A percentile compares a stretch with the other conserved stretches of the same genome.
Evolutionary conservation across 2,888 invertebrate species (phyloP).

Genomic region (Tribolium freemani): DNA sequence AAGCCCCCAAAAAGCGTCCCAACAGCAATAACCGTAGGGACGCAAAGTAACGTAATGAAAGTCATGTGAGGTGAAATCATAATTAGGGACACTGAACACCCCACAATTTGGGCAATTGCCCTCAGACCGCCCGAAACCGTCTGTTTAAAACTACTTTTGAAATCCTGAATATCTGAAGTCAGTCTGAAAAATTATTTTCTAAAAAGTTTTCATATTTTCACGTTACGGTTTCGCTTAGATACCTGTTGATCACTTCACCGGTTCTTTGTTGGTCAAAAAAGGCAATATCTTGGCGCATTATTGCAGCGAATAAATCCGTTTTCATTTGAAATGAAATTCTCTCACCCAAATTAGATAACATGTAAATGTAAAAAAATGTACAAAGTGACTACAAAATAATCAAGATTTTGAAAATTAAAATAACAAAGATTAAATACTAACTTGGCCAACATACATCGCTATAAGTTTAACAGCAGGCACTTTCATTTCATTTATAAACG

Average conservation of each 20-base stretch:
- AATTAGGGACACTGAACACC: constrained; percentile 83
- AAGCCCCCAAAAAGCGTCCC: constrained; percentile 87
- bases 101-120: constrained; percentile 87
- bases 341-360: constrained; percentile 91
- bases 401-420: constrained; percentile 42
- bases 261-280: constrained; percentile 94
- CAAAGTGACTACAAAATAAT: constrained; percentile 76
- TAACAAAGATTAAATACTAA: constrained; percentile 58
- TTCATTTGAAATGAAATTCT: constrained; percentile 86
- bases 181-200: constrained; percentile 71
- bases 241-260: constrained; percentile 93
- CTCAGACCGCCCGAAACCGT: constrained; percentile 93
- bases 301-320: constrained; percentile 84
- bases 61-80: constrained; percentile 94
- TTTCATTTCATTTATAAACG: constrained; percentile 75
- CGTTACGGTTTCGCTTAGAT: constrained; percentile 26
- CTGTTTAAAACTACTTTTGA: constrained; percentile 96
- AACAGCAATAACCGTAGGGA: constrained; percentile 88
- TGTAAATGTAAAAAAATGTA: constrained; percentile 91
- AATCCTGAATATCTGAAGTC: constrained; percentile 95
- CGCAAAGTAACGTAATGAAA: constrained; percentile 83
- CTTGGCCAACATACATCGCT: constrained; percentile 81
- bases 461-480: constrained; percentile 78
- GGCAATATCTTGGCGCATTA: constrained; percentile 87
- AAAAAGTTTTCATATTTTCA: constrained; percentile 2